Evolutionary conservation across 2,888 invertebrate species (phyloP), one percentile per base, ranked within the genome.

Genomic region (Zonitis immaculata): DNA sequence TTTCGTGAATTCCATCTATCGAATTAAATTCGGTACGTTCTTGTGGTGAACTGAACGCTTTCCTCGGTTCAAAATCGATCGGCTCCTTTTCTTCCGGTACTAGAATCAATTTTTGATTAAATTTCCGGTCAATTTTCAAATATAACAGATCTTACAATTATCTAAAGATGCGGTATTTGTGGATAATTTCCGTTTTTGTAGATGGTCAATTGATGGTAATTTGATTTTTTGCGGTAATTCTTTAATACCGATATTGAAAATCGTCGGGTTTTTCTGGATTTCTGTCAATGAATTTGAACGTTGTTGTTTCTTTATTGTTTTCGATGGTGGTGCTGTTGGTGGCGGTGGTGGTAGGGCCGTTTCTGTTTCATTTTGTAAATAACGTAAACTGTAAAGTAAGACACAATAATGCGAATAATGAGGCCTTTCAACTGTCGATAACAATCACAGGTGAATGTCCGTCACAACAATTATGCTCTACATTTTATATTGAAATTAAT

Each of bases 301-400:
- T 50, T 64, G 62, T 8, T 63, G 60, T 46, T 58, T 62, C 22
- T 42, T 51, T 44, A 70, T 75, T 0, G 74, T 59, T 11, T 66
- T 68, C 1, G 71, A 51, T 44, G 52, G 59, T 26, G 59, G 45
- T 67, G 4, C 69, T 56, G 45, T 54, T 57, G 18, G 51, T 52
- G 39, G 57, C 51, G 42, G 55, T 59, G 44, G 54, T 57, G 43
- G 58, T 44, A 64, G 62, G 12, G 63, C 45, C 6, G 73, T 58
- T 30, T 62, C 76, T 52, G 69, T 76, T 63, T 73, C 78, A 78
- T 77, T 77, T 78, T 81, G 86, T 42, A 88, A 76, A 68, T 86
- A 83, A 45, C 83, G 81, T 57, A 88, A 78, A 61, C 88, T 88
- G 68, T 49, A 72, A 72, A 57, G 35, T 16, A 8, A 2, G 5